A percentile compares a stretch with the other conserved stretches of the same genome.
Evolutionary conservation across 2,888 invertebrate species (phyloP).

Genomic region (Pachydiplax longipennis): DNA sequence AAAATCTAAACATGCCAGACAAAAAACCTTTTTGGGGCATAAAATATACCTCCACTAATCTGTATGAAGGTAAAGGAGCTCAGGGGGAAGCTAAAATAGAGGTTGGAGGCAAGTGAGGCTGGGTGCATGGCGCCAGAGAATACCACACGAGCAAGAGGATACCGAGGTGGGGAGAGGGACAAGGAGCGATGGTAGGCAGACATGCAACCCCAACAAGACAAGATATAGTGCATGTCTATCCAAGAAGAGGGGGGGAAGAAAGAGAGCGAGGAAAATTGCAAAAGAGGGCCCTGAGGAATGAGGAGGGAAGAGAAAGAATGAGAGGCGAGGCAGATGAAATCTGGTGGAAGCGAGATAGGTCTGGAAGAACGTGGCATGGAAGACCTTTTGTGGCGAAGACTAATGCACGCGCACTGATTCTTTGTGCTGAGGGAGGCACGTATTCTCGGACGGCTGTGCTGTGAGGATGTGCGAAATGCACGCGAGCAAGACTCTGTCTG

Average conservation of each 20-base stretch:
- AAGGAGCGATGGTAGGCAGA: neutral
- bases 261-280: neutral
- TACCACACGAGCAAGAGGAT: neutral
- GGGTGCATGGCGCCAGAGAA: neutral
- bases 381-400: neutral
- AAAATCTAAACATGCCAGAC: too few relatives aligned
- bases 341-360: neutral
- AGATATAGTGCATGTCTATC: neutral
- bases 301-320: neutral
- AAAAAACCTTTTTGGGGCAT: too few relatives aligned
- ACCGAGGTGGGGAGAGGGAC: neutral
- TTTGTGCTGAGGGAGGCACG: neutral
- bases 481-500: neutral
- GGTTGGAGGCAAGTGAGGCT: neutral
- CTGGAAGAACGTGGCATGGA: neutral
- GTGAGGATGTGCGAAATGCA: neutral
- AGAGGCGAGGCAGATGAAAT: neutral
- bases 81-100: too few relatives aligned
- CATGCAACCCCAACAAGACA: conserved; percentile 27
- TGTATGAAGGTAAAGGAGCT: too few relatives aligned
- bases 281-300: neutral
- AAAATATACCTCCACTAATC: too few relatives aligned
- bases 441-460: neutral
- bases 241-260: neutral
- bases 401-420: neutral